Percentiles rank a stretch among this genome's conserved stretches.
These are phyloP conservation scores for Enteromius radiatus DNA, from an alignment of 2,797 vertebrate species.

Conservation along the genomic window DNA sequence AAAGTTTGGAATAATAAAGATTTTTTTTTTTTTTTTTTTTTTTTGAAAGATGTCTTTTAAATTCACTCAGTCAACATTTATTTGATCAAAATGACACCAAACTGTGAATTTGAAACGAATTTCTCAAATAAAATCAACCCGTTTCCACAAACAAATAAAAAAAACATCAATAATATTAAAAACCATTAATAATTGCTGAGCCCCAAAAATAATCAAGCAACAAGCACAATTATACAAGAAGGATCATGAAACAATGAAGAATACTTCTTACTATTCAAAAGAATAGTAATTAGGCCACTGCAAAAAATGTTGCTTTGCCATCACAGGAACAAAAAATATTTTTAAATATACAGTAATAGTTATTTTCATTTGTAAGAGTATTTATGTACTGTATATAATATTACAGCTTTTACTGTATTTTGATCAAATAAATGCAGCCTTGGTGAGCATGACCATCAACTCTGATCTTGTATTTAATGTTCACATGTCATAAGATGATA, in stretches of 20 bases:
- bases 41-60: neutral
- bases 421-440: neutral
- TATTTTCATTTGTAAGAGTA: neutral
- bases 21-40: too few relatives aligned
- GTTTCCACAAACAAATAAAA: neutral
- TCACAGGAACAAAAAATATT: neutral
- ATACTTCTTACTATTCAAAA: too few relatives aligned
- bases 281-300: neutral
- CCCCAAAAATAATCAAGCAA: neutral
- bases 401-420: neutral
- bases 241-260: neutral
- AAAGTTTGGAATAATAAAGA: neutral
- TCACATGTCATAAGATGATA: neutral
- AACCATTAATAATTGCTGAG: neutral
- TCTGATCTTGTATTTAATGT: neutral
- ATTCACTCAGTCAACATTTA: neutral
- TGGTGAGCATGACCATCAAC: neutral
- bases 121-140: neutral
- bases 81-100: neutral
- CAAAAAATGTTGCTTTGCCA: neutral
- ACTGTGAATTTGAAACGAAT: neutral
- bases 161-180: neutral
- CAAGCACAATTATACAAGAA: neutral
- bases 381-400: neutral
- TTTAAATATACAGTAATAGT: neutral